These are phyloP conservation scores for Entomobrya multifasciata DNA, from an alignment of 2,888 invertebrate genomes.

Conservation along the genomic window DNA sequence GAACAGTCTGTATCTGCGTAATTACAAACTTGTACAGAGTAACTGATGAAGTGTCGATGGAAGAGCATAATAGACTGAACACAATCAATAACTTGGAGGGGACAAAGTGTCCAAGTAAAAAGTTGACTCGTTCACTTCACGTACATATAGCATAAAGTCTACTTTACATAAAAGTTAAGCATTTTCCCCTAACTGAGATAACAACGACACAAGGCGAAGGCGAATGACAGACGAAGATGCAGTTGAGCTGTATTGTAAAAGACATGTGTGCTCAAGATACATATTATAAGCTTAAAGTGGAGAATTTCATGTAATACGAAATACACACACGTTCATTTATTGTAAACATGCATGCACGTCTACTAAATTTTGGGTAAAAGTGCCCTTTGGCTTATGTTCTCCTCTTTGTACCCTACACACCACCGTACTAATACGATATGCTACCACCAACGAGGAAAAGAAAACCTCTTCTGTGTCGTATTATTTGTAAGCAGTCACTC, in stretches of 20 bases:
- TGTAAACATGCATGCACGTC: neutral
- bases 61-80: too few relatives aligned
- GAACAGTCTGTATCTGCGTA: slow-evolving; percentile 12
- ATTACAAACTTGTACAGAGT: slow-evolving; percentile 29
- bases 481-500: slow-evolving; percentile 43
- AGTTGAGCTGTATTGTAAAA: neutral
- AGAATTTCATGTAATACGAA: slow-evolving; percentile 20
- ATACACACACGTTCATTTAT: slow-evolving; percentile 7
- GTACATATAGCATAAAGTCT: too few relatives aligned
- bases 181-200: neutral
- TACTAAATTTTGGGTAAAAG: slow-evolving; percentile 37
- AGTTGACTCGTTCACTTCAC: neutral
- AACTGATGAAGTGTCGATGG: slow-evolving; percentile 63
- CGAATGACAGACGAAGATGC: neutral
- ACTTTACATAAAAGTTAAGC: neutral
- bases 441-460: slow-evolving; percentile 11
- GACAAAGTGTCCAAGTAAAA: neutral
- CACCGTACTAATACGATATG: neutral
- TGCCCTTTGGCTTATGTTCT: slow-evolving; percentile 61
- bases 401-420: slow-evolving; percentile 2
- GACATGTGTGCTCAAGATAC: slow-evolving; percentile 48
- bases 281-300: neutral
- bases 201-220: neutral
- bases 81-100: too few relatives aligned
- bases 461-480: neutral